Conservation (phyloP, 2,797 vertebrate genomes). For the Synanceia verrucosa region DNA sequence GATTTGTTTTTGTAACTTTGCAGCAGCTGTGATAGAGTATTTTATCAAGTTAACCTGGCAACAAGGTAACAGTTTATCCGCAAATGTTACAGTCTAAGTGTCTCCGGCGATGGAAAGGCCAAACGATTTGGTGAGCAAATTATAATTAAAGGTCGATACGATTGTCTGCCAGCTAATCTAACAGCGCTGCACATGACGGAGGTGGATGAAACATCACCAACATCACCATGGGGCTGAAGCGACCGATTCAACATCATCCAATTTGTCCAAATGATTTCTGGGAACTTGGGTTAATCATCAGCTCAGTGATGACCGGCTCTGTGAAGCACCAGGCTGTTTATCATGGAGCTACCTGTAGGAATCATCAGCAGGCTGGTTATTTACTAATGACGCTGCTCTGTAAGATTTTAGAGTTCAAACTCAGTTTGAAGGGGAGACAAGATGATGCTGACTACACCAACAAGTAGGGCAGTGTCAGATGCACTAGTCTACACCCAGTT, state of each 20-base stretch:
- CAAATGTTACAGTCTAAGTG: background rate
- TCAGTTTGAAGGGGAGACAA: background rate
- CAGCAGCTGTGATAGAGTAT: constrained; percentile 16
- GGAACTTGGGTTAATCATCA: constrained; percentile 17
- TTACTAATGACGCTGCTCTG: background rate
- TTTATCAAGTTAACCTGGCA: background rate
- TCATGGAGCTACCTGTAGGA: constrained; percentile 34
- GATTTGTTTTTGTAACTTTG: constrained; percentile 78
- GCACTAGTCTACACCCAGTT: background rate
- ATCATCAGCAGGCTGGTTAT: constrained; percentile 1
- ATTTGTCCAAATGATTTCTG: constrained; percentile 6
- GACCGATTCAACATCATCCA: background rate
- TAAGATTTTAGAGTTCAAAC: background rate
- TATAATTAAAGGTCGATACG: constrained; percentile 41
- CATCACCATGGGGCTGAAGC: constrained; percentile 18
- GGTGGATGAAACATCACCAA: constrained; percentile 31
- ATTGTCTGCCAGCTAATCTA: constrained; percentile 28
- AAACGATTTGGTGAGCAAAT: constrained; percentile 34
- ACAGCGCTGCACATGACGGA: constrained; percentile 43
- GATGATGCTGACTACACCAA: background rate
- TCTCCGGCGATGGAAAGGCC: constrained; percentile 16
- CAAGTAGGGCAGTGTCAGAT: constrained; percentile 1
- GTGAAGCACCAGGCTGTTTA: constrained; percentile 10
- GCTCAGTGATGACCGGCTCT: constrained; percentile 1
- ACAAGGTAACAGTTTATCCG: constrained; percentile 1